A percentile compares a stretch with the other conserved stretches of the same genome.
Conservation (phyloP, 1,140 invertebrate species). For the Lordiphosa collinella region DNA sequence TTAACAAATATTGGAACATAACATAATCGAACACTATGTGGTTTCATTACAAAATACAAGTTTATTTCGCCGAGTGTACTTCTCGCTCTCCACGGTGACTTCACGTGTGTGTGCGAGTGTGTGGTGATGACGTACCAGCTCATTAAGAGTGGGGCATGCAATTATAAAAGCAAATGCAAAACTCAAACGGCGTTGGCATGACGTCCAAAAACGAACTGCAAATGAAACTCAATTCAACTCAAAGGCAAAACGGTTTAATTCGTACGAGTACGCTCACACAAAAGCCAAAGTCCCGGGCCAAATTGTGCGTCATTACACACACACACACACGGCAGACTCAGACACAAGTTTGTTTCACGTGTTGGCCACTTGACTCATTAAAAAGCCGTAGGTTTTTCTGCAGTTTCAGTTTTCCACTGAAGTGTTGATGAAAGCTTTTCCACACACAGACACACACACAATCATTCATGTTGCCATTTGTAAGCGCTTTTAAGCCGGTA, state of each 20-base stretch:
- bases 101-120: not conserved
- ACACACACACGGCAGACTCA: conserved; percentile 8
- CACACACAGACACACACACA: conserved; percentile 25
- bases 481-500: conserved; percentile 72
- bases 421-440: conserved; percentile 63
- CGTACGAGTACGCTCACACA: conserved; percentile 61
- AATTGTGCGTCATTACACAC: conserved; percentile 69
- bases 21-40: too few relatives aligned
- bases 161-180: conserved; percentile 71
- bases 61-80: conserved; percentile 5
- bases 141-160: conserved; percentile 66
- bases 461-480: conserved; percentile 72
- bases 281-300: conserved; percentile 30
- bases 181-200: conserved; percentile 54
- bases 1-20: too few relatives aligned
- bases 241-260: conserved; percentile 71
- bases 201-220: conserved; percentile 41
- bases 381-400: conserved; percentile 41
- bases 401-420: conserved; percentile 67
- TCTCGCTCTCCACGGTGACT: conserved; percentile 21
- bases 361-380: conserved; percentile 77
- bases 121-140: conserved; percentile 48
- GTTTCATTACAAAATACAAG: too few relatives aligned
- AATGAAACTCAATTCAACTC: conserved; percentile 51
- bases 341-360: conserved; percentile 26